Evolutionary conservation across 1,140 invertebrate genomes (phyloP).

Genomic region (Sycophila sp.): DNA sequence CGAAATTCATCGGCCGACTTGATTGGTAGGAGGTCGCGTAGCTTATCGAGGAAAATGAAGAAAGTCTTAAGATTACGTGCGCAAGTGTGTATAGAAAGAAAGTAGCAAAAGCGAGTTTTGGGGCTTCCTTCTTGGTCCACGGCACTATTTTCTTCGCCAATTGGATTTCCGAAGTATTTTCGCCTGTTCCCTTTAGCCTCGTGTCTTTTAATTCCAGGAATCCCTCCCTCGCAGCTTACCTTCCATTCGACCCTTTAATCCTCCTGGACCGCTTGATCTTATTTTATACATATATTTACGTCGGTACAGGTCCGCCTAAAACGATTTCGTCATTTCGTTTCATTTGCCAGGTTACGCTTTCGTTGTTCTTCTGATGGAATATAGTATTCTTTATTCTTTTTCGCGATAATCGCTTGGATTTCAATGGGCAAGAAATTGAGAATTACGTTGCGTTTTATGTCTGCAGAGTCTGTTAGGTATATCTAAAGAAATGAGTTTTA

Average conservation of each 20-base stretch:
- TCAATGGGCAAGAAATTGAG: no score
- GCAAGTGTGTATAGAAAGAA: no score
- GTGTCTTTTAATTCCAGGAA: neutral
- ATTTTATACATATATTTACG: neutral
- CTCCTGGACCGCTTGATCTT: neutral
- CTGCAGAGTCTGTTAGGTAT: no score
- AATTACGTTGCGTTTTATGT: no score
- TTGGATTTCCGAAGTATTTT: neutral
- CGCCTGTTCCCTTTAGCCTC: neutral
- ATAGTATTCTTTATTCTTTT: no score
- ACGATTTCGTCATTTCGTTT: neutral
- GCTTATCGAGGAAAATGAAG: neutral
- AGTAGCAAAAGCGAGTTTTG: neutral
- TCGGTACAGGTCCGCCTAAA: neutral
- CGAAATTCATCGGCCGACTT: neutral
- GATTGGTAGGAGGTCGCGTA: neutral
- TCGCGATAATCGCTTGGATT: no score
- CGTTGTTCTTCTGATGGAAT: no score
- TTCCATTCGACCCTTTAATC: neutral
- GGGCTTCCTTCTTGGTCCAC: neutral
- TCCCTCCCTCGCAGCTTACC: neutral
- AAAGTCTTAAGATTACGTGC: neutral
- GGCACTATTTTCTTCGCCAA: constrained; percentile 1
- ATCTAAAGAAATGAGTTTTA: no score
- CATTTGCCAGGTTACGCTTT: neutral